phyloP scores from a whole-genome alignment of 1,140 invertebrate genomes.

The Drosophila auraria region DNA sequence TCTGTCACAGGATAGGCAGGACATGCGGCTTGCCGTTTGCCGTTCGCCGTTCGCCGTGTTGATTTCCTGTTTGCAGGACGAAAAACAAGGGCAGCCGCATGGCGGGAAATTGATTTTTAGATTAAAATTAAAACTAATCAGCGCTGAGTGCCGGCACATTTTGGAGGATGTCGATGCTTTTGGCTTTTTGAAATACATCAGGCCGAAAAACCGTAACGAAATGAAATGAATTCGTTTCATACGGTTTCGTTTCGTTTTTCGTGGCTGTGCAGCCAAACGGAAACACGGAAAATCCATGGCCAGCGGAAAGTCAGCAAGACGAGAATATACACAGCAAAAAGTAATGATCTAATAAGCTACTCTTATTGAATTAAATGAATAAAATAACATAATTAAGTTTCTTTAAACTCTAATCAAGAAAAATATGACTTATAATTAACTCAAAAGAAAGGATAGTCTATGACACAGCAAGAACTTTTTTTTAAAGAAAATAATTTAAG shows the following conservation, averaged over 20 bases:
- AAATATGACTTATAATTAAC: neutral
- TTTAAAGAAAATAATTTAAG: too few relatives aligned
- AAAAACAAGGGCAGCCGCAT: conserved; percentile 65
- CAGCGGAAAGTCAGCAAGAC: conserved; percentile 43
- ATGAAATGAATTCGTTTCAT: conserved; percentile 75
- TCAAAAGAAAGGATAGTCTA: neutral
- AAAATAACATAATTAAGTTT: neutral
- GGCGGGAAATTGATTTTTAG: conserved; percentile 84
- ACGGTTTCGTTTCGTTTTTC: conserved; percentile 67
- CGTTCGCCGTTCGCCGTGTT: conserved; percentile 65
- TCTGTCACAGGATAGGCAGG: conserved; percentile 66
- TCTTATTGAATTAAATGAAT: too few relatives aligned
- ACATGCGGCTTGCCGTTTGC: conserved; percentile 25
- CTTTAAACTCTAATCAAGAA: neutral
- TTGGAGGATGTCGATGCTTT: conserved; percentile 40
- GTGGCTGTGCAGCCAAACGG: conserved; percentile 74
- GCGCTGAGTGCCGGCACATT: conserved; percentile 69
- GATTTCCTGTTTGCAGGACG: conserved; percentile 79
- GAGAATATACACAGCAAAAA: neutral
- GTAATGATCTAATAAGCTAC: too few relatives aligned
- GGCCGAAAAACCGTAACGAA: conserved; percentile 80
- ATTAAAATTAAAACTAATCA: conserved; percentile 85
- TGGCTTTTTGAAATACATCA: conserved; percentile 71
- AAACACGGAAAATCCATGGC: conserved; percentile 69
- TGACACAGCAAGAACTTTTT: too few relatives aligned